Evolutionary conservation across 1,140 invertebrate species (phyloP).

Genomic region (Pseudomyrmex concolor): DNA sequence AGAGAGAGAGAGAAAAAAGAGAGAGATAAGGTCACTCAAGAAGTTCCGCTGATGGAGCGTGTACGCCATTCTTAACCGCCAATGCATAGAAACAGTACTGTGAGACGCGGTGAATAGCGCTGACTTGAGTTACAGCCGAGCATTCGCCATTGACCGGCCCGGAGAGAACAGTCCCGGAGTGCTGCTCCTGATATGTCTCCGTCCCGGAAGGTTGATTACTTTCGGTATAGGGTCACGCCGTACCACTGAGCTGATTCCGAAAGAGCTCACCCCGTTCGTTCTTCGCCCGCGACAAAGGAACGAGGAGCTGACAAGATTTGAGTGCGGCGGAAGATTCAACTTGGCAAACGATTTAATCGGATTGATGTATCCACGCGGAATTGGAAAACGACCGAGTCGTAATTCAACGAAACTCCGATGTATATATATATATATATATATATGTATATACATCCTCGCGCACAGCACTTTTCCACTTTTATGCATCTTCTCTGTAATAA

Average conservation of each 20-base stretch:
- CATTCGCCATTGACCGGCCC: conserved; percentile 49
- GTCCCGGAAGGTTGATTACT: conserved; percentile 47
- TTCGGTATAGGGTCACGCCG: conserved; percentile 44
- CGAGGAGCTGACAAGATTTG: conserved; percentile 44
- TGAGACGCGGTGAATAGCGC: conserved; percentile 18
- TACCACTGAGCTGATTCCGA: conserved; percentile 30
- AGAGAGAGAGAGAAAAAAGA: background rate
- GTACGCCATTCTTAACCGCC: conserved; percentile 43
- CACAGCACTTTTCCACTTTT: conserved; percentile 10
- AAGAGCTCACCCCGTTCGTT: conserved; percentile 30
- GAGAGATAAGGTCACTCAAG: conserved; percentile 23
- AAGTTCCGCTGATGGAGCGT: conserved; percentile 28
- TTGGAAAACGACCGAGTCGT: conserved; percentile 31
- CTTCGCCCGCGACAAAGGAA: conserved; percentile 48
- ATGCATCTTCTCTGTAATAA: conserved; percentile 18
- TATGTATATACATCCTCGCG: background rate
- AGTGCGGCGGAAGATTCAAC: conserved; percentile 33
- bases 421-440: too few species aligned
- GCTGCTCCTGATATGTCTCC: conserved; percentile 52
- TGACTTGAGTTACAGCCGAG: conserved; percentile 44
- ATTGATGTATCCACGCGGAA: conserved; percentile 36
- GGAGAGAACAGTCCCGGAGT: conserved; percentile 18
- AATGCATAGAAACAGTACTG: conserved; percentile 54
- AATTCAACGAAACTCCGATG: background rate
- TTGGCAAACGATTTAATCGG: conserved; percentile 58